These are phyloP conservation scores for Diceros bicornis DNA, from an alignment of 2,797 vertebrate genomes.

Conservation along the genomic window DNA sequence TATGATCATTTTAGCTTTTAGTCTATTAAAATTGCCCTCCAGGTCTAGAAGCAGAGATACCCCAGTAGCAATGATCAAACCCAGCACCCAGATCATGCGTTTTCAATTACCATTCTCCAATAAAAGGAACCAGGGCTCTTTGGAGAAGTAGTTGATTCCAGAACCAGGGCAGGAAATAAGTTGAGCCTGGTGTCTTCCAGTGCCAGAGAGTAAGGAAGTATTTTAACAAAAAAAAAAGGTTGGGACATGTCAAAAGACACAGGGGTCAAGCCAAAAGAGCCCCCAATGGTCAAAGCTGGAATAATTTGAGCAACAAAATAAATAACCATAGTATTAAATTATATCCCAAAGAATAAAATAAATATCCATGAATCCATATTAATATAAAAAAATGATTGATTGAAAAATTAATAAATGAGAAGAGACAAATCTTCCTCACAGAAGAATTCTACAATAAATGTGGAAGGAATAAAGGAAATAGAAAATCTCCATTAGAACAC, in stretches of 20 bases:
- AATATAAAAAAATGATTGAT: not conserved
- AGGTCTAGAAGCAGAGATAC: slow-evolving; percentile 15
- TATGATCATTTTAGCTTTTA: slow-evolving; percentile 12
- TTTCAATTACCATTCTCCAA: not conserved
- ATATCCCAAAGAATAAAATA: slow-evolving; percentile 37
- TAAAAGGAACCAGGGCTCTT: not conserved
- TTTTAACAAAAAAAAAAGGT: not conserved
- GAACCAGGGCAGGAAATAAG: not conserved
- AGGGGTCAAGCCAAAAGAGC: not conserved
- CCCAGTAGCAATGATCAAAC: not conserved
- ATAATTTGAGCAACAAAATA: not conserved
- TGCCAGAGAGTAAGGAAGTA: not conserved
- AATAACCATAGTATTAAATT: not conserved
- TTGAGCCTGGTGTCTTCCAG: not conserved
- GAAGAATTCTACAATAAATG: not conserved
- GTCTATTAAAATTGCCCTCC: not conserved
- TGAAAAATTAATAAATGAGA: not conserved
- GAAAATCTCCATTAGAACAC: not conserved
- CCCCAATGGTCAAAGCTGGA: not conserved
- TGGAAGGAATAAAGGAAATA: slow-evolving; percentile 36
- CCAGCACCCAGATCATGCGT: not conserved
- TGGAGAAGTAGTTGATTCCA: slow-evolving; percentile 8
- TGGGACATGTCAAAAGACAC: not conserved
- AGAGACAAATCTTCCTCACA: not conserved
- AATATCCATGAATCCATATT: not conserved